Evolutionary conservation across 2,113 vertebrate genomes (phyloP).

Genomic region (Pogona vitticeps): DNA sequence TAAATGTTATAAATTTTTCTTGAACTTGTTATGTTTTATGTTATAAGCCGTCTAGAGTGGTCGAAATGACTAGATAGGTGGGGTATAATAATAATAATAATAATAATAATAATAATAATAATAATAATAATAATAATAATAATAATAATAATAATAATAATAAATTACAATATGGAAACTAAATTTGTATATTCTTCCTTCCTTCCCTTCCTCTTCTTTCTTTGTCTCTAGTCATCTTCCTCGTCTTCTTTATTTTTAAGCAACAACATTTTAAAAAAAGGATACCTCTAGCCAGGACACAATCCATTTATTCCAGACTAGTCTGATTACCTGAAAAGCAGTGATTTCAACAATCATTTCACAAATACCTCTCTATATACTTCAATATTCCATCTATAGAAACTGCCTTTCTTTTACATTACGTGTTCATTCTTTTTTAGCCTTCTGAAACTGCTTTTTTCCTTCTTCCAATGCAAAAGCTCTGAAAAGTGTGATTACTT

Average conservation of each 20-base stretch:
- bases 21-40: too few species aligned
- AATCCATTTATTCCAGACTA: background rate
- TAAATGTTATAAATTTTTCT: too few species aligned
- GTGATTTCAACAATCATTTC: background rate
- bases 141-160: too few species aligned
- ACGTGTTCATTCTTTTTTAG: slow-evolving; percentile 53
- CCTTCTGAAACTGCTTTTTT: slow-evolving; percentile 46
- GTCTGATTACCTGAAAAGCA: background rate
- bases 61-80: too few species aligned
- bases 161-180: background rate
- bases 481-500: slow-evolving; percentile 73
- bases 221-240: background rate
- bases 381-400: slow-evolving; percentile 23
- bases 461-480: slow-evolving; percentile 48
- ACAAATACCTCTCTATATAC: background rate
- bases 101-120: too few species aligned
- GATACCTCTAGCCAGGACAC: background rate
- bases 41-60: too few species aligned
- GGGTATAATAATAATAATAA: too few species aligned
- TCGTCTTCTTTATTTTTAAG: background rate
- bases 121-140: too few species aligned
- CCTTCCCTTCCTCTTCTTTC: too few species aligned
- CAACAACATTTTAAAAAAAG: background rate
- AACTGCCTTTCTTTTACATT: slow-evolving; percentile 26
- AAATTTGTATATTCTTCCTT: background rate